Conservation (phyloP, 2,888 invertebrate genomes). For the Campoplex nolae region DNA sequence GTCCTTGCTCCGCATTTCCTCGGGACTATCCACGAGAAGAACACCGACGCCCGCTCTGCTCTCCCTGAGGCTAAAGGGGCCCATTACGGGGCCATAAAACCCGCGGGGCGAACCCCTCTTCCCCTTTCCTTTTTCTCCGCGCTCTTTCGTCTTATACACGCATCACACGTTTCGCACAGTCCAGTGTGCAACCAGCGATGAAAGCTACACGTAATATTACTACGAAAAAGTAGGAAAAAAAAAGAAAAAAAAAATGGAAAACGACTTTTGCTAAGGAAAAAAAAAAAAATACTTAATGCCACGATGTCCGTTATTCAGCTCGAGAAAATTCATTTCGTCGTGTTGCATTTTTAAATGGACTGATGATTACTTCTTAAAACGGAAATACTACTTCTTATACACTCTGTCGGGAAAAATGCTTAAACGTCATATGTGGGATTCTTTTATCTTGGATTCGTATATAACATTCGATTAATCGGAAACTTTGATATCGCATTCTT, state of each 20-base stretch:
- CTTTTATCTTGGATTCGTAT: background rate
- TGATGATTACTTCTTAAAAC: background rate
- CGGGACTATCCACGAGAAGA: slow-evolving; percentile 58
- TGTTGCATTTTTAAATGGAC: background rate
- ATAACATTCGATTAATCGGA: background rate
- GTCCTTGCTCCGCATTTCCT: slow-evolving; percentile 74
- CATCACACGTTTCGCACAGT: slow-evolving; percentile 48
- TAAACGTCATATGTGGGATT: background rate
- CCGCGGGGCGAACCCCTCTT: slow-evolving; percentile 73
- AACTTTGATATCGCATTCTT: background rate
- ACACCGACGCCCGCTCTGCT: slow-evolving; percentile 51
- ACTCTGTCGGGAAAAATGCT: background rate
- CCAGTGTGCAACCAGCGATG: slow-evolving; percentile 54
- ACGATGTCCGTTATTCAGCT: slow-evolving; percentile 20
- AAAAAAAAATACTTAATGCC: slow-evolving; percentile 4
- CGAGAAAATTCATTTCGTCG: background rate
- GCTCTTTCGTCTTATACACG: slow-evolving; percentile 71
- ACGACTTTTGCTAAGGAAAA: slow-evolving; percentile 2
- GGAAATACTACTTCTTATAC: background rate
- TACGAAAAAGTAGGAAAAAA: slow-evolving; percentile 18
- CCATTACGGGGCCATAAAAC: slow-evolving; percentile 81
- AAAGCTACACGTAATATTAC: slow-evolving; percentile 46
- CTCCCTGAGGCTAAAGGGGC: slow-evolving; percentile 75
- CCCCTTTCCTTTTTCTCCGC: slow-evolving; percentile 59
- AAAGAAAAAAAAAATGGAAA: background rate